Conservation (phyloP, 2,113 vertebrate species). For the Hydropotes inermis region DNA sequence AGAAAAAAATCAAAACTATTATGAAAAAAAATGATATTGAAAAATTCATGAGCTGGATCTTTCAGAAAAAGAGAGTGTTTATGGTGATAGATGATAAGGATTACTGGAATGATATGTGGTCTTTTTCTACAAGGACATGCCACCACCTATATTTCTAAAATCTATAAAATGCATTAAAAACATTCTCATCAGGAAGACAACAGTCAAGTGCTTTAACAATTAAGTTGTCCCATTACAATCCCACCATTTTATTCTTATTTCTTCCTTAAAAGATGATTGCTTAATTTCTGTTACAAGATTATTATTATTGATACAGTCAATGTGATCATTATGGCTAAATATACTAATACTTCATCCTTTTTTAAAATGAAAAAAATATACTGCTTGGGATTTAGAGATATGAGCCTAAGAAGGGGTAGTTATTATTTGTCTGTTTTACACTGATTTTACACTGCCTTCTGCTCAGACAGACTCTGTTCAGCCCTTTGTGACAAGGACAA, state of each 20-base stretch:
- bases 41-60: constrained; percentile 80
- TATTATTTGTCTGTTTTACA: neutral
- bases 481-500: neutral
- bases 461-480: neutral
- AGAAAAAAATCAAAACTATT: constrained; percentile 80
- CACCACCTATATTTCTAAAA: neutral
- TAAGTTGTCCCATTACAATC: neutral
- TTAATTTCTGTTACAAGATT: constrained; percentile 16
- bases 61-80: constrained; percentile 44
- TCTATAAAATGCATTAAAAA: constrained; percentile 30
- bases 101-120: constrained; percentile 49
- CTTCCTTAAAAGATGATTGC: neutral
- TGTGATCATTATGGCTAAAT: neutral
- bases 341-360: neutral
- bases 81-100: constrained; percentile 3
- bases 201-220: neutral
- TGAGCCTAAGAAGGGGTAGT: neutral
- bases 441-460: neutral
- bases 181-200: neutral
- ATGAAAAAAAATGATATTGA: constrained; percentile 76
- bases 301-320: neutral
- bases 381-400: neutral
- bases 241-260: neutral
- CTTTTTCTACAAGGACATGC: constrained; percentile 5
- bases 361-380: neutral